Percentiles rank a stretch among this genome's conserved stretches.
phyloP scores from a whole-genome alignment of 2,113 vertebrate genomes.

The Megaleporinus macrocephalus region DNA sequence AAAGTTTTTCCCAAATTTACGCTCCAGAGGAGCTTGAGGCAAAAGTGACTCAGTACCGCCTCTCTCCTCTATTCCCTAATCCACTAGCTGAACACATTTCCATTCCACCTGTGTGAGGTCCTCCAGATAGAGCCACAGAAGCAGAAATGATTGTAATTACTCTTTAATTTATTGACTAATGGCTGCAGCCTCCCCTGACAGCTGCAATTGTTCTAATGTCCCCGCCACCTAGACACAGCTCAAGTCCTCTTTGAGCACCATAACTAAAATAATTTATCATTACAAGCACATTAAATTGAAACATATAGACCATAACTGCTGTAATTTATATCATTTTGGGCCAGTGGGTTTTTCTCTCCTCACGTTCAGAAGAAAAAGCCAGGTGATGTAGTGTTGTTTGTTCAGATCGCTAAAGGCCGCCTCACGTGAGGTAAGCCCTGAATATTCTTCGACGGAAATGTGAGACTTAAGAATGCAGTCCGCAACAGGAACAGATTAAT shows the following conservation, averaged over 20 bases:
- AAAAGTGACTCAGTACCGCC: slow-evolving; percentile 39
- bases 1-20: slow-evolving; percentile 46
- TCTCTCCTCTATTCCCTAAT: slow-evolving; percentile 56
- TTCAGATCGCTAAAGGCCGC: not conserved
- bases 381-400: slow-evolving; percentile 41
- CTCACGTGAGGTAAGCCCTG: not conserved
- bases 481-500: slow-evolving; percentile 11
- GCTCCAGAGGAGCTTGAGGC: slow-evolving; percentile 12
- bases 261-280: slow-evolving; percentile 84
- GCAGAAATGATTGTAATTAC: slow-evolving; percentile 83
- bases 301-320: slow-evolving; percentile 79
- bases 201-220: slow-evolving; percentile 82
- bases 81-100: slow-evolving; percentile 77
- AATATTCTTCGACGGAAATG: not conserved
- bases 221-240: slow-evolving; percentile 75
- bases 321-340: slow-evolving; percentile 81
- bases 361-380: not conserved
- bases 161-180: slow-evolving; percentile 88
- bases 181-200: slow-evolving; percentile 80
- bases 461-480: not conserved
- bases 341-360: slow-evolving; percentile 31
- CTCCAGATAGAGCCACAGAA: slow-evolving; percentile 82
- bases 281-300: slow-evolving; percentile 84
- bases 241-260: slow-evolving; percentile 78
- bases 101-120: slow-evolving; percentile 80